Conservation (phyloP, 2,888 invertebrate genomes). For the Metalampra italica region DNA sequence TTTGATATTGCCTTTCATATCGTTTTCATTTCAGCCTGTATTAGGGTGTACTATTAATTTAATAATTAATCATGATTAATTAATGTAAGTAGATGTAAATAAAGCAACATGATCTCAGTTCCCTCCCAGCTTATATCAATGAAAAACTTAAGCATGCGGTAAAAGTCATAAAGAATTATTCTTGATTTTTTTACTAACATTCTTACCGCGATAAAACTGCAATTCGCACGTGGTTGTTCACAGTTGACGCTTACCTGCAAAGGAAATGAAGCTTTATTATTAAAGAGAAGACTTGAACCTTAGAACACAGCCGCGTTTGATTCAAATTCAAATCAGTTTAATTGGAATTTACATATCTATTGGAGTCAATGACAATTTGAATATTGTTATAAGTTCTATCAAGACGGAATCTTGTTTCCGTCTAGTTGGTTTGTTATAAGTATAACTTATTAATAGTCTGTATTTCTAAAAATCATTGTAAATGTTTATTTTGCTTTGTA, state of each 20-base stretch:
- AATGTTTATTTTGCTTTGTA: too few relatives aligned
- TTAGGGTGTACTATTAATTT: too few relatives aligned
- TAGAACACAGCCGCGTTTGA: constrained; percentile 5
- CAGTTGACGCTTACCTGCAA: constrained; percentile 16
- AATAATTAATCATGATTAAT: too few relatives aligned
- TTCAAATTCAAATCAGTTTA: constrained; percentile 12
- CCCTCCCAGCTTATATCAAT: too few relatives aligned
- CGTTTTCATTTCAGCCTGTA: too few relatives aligned
- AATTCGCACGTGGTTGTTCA: background rate
- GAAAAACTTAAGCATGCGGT: too few relatives aligned
- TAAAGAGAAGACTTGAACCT: constrained; percentile 1
- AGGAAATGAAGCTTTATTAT: constrained; percentile 3
- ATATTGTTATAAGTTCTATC: constrained; percentile 2
- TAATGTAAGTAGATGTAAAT: too few relatives aligned
- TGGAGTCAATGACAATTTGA: constrained; percentile 12
- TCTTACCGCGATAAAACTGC: background rate
- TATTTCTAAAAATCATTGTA: too few relatives aligned
- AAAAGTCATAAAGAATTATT: too few relatives aligned
- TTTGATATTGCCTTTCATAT: too few relatives aligned
- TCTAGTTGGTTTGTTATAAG: constrained; percentile 4
- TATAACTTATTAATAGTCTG: constrained; percentile 4
- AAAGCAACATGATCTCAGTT: too few relatives aligned
- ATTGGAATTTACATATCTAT: constrained; percentile 13
- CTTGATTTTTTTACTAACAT: background rate
- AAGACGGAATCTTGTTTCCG: background rate